Percentiles rank a stretch among this genome's conserved stretches.
phyloP scores from a whole-genome alignment of 1,140 invertebrate species.

The Steinernema khuongi region DNA sequence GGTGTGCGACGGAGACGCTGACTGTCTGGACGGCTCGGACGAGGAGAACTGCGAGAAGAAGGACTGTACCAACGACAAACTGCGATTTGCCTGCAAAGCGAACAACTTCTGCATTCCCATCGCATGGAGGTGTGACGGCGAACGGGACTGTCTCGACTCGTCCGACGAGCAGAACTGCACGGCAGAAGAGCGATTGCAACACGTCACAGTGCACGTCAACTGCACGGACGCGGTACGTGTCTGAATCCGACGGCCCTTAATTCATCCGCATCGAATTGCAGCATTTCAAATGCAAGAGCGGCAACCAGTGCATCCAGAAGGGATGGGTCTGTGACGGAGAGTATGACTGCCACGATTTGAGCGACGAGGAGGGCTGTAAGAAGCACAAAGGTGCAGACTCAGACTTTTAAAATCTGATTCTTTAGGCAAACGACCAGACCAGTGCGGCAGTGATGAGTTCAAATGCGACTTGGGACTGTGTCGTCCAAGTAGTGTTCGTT shows the following conservation, averaged over 20 bases:
- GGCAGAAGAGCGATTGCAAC: conserved; percentile 21
- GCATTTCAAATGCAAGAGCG: conserved; percentile 54
- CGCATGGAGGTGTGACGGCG: conserved; percentile 59
- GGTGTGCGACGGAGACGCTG: conserved; percentile 74
- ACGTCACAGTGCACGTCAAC: conserved; percentile 30
- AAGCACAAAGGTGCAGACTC: not conserved
- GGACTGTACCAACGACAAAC: not conserved
- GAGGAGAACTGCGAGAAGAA: conserved; percentile 52
- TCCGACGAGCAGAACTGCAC: conserved; percentile 49
- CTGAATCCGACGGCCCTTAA: conserved; percentile 29
- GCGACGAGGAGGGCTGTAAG: conserved; percentile 51
- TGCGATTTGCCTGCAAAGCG: not conserved
- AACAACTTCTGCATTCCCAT: conserved; percentile 47
- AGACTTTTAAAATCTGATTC: not conserved
- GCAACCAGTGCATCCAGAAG: conserved; percentile 53
- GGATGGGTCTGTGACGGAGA: conserved; percentile 47
- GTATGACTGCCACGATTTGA: conserved; percentile 48
- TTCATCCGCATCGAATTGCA: conserved; percentile 27
- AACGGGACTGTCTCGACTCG: conserved; percentile 59
- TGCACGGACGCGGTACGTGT: not conserved
- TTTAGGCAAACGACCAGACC: not conserved
- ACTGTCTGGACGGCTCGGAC: conserved; percentile 67
- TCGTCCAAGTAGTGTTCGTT: conserved; percentile 12
- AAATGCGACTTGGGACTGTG: not conserved
- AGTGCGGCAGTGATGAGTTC: not conserved